These are phyloP conservation scores for Rhopalosiphum padi DNA, from an alignment of 1,140 invertebrate species.

Conservation along the genomic window DNA sequence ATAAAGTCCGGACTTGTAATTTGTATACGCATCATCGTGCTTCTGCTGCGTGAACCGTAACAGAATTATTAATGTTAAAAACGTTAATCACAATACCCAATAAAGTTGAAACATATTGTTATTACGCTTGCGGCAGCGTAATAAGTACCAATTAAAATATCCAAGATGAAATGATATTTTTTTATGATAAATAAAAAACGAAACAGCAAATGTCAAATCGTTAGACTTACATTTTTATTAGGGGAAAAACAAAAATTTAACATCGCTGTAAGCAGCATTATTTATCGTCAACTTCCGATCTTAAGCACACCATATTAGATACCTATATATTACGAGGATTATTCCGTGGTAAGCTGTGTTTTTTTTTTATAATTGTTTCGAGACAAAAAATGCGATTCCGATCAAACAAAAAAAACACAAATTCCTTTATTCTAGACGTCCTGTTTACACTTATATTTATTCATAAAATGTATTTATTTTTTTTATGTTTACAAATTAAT, in stretches of 20 bases:
- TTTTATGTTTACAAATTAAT: neutral
- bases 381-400: neutral
- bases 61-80: slow-evolving; percentile 4
- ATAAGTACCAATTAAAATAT: slow-evolving; percentile 7
- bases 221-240: neutral
- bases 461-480: neutral
- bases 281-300: neutral
- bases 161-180: neutral
- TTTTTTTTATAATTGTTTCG: neutral
- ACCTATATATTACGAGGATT: neutral
- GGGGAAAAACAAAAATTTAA: neutral
- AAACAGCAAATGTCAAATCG: neutral
- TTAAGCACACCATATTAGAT: neutral
- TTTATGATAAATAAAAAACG: neutral
- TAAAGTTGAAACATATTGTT: slow-evolving; percentile 1
- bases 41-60: neutral
- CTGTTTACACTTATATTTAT: neutral
- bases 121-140: neutral
- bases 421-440: neutral
- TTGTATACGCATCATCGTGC: neutral
- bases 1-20: neutral
- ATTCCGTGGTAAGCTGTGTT: neutral
- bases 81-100: neutral
- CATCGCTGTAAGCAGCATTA: neutral
- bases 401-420: neutral